These are phyloP conservation scores for Gadopsis marmoratus DNA, from an alignment of 2,797 vertebrate genomes.

Conservation along the genomic window DNA sequence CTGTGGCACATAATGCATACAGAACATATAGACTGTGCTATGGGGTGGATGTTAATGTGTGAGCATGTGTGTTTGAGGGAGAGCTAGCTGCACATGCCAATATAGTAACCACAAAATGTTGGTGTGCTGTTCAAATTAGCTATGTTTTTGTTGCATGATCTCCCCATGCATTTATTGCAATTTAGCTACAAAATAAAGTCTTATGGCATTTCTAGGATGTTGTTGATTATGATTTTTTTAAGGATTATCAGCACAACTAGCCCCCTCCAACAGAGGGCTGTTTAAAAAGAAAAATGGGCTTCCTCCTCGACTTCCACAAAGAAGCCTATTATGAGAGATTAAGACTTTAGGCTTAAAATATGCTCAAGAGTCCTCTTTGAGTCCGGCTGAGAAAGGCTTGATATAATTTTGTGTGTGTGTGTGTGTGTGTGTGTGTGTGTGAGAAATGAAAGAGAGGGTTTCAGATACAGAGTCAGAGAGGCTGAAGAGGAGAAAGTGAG, in stretches of 20 bases:
- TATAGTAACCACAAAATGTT: constrained; percentile 25
- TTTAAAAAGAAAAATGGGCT: constrained; percentile 58
- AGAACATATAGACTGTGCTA: constrained; percentile 12
- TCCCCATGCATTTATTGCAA: constrained; percentile 16
- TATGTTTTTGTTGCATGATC: constrained; percentile 17
- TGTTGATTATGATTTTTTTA: constrained; percentile 59
- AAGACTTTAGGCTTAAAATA: constrained; percentile 71
- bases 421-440: neutral
- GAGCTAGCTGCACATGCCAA: constrained; percentile 8
- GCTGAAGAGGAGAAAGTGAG: constrained; percentile 45
- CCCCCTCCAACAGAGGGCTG: constrained; percentile 23
- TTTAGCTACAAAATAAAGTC: constrained; percentile 32
- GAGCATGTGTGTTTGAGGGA: constrained; percentile 16
- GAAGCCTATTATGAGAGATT: constrained; percentile 77
- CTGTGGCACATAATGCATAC: constrained; percentile 12
- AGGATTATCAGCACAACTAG: constrained; percentile 42
- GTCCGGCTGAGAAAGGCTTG: constrained; percentile 51
- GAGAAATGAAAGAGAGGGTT: constrained; percentile 49
- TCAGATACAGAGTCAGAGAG: constrained; percentile 40
- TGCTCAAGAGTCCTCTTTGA: constrained; percentile 69
- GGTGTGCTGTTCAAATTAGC: constrained; percentile 28
- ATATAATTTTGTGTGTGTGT: constrained; percentile 51
- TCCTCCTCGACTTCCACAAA: constrained; percentile 60
- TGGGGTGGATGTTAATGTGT: constrained; percentile 28
- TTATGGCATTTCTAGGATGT: constrained; percentile 37